phyloP scores from a whole-genome alignment of 2,797 vertebrate genomes.

The Huso huso region DNA sequence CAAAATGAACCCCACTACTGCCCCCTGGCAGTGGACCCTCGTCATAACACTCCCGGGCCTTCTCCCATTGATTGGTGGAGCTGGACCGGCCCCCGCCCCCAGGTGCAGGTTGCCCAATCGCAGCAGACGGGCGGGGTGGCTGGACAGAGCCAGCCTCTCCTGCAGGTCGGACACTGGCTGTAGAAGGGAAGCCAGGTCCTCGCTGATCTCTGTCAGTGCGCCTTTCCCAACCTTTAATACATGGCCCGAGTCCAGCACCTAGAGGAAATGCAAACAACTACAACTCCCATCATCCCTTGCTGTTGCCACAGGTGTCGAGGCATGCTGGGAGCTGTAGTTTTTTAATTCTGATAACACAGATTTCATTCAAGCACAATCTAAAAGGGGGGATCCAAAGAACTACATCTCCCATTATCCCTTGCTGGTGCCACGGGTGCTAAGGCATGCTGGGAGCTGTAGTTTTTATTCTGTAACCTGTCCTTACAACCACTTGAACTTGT shows the following conservation, averaged over 20 bases:
- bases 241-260: conserved; percentile 54
- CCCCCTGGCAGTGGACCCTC: conserved; percentile 50
- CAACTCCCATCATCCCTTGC: too few relatives aligned
- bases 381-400: too few relatives aligned
- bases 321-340: too few relatives aligned
- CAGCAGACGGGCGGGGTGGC: conserved; percentile 41
- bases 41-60: conserved; percentile 54
- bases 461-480: too few relatives aligned
- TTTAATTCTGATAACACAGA: too few relatives aligned
- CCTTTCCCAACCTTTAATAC: conserved; percentile 50
- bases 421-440: too few relatives aligned
- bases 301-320: too few relatives aligned
- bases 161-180: conserved; percentile 59
- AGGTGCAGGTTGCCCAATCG: conserved; percentile 35
- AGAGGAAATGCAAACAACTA: conserved; percentile 4
- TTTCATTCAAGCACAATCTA: too few relatives aligned
- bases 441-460: too few relatives aligned
- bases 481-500: too few relatives aligned
- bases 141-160: conserved; percentile 45
- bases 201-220: conserved; percentile 43
- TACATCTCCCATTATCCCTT: too few relatives aligned
- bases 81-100: conserved; percentile 47
- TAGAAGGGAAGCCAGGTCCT: conserved; percentile 44
- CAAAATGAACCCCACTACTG: conserved; percentile 51
- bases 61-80: conserved; percentile 43